A percentile compares a stretch with the other conserved stretches of the same genome.
These are phyloP conservation scores for Diacarnus erythraeanus DNA, from an alignment of 37 sponge, comb jelly and placozoan genomes.

Conservation along the genomic window DNA sequence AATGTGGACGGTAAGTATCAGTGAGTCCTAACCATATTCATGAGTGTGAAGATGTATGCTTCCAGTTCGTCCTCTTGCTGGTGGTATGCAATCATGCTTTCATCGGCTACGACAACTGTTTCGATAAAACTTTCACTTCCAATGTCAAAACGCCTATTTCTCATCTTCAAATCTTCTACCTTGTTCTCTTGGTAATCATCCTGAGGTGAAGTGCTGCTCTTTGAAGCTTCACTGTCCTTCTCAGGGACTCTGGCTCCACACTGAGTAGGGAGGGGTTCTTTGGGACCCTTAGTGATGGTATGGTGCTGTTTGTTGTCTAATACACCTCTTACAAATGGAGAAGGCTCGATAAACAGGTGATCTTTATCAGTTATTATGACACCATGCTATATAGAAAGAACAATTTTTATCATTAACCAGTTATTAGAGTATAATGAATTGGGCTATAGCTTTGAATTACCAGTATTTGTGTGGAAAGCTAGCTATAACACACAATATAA, in stretches of 20 bases:
- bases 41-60: constrained; percentile 43
- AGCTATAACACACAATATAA: too few species aligned
- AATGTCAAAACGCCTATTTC: neutral
- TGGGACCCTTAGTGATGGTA: neutral
- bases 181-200: neutral
- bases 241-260: neutral
- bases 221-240: neutral
- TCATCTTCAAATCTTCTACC: neutral
- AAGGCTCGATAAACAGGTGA: constrained; percentile 35
- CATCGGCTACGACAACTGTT: constrained; percentile 44
- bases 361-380: neutral
- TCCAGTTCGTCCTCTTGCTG: constrained; percentile 5
- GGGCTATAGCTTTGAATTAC: too few species aligned
- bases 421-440: too few species aligned
- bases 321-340: neutral
- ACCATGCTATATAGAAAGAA: constrained; percentile 25
- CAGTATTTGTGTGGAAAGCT: too few species aligned
- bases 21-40: constrained; percentile 56
- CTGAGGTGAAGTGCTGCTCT: too few species aligned
- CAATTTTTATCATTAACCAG: too few species aligned
- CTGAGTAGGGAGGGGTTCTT: neutral
- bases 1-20: neutral
- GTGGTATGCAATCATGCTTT: constrained; percentile 24
- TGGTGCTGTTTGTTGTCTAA: neutral
- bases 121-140: constrained; percentile 34